Evolutionary conservation across 2,888 invertebrate genomes (phyloP), one percentile per base, ranked within the genome.

Genomic region (Sinotaia quadrata): DNA sequence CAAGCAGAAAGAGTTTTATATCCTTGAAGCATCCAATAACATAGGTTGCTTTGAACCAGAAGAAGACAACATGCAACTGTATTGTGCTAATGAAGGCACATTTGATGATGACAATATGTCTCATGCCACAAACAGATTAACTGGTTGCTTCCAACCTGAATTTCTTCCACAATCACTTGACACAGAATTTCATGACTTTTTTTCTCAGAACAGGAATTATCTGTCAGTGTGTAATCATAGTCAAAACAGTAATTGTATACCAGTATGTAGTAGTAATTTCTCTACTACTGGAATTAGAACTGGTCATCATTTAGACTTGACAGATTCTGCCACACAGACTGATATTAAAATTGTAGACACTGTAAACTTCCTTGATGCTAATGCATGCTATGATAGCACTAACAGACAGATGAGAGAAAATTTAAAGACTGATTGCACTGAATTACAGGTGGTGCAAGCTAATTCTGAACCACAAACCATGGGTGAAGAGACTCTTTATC

Each of bases 91-190:
- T 10, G 2, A 8, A 7, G 54, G 18, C 10, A 10, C 54, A 18
- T 2, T 18, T 24, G 54, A 54, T 10, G 29, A 51, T 12, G 18
- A 12, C 10, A n/a, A 7, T 51, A n/a, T n/a, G 21, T 12, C 21
- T n/a, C 12, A 31, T 8, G 59, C n/a, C n/a, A n/a, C n/a, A n/a
- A n/a, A n/a, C n/a, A n/a, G n/a, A 5, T 44, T 69, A 0, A 41
- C 37, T 27, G 72, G 71, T 36, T 57, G 75, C 4, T 75, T 75
- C 65, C 71, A 72, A 36, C 74, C 72, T 34, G 74, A 75, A 34
- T 52, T 59, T 27, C 41, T 54, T 5, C 63, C 56, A 24, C 21
- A 29, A 7, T 41, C 54, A 18, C 63, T 56, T 27, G n/a, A 4
- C 21, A 54, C 54, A 12, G 27, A 41, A n/a, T 31, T 18, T 33